Conservation (phyloP, 1,140 invertebrate species). For the Drosophila chauvacae region DNA sequence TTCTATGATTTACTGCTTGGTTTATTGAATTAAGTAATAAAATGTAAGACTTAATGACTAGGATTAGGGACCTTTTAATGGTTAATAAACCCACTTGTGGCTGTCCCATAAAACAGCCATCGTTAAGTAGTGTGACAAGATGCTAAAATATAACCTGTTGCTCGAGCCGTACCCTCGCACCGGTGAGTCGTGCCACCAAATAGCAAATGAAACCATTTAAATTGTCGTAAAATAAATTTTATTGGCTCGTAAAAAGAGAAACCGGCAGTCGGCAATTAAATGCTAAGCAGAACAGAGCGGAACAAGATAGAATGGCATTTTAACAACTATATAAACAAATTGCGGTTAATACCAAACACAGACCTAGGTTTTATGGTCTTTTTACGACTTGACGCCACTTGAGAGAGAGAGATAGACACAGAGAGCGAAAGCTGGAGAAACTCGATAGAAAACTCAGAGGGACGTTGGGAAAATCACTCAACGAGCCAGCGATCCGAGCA, state of each 20-base stretch:
- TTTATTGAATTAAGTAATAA: neutral
- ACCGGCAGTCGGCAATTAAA: conserved; percentile 73
- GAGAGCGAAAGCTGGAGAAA: neutral
- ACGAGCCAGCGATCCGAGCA: conserved; percentile 47
- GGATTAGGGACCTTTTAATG: conserved; percentile 2
- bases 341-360: conserved; percentile 75
- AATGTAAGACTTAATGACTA: neutral
- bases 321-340: conserved; percentile 83
- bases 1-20: neutral
- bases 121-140: conserved; percentile 25
- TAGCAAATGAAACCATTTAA: conserved; percentile 74
- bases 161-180: conserved; percentile 7
- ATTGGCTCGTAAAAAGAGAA: conserved; percentile 78
- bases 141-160: conserved; percentile 61
- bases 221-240: conserved; percentile 82
- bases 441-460: neutral
- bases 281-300: conserved; percentile 64
- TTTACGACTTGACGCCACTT: conserved; percentile 84
- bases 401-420: conserved; percentile 23
- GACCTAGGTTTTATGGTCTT: conserved; percentile 74
- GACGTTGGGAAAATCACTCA: conserved; percentile 43
- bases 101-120: conserved; percentile 25
- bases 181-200: conserved; percentile 13
- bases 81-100: conserved; percentile 7
- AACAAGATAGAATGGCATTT: conserved; percentile 79